Evolutionary conservation across 2,797 vertebrate genomes (phyloP).

Genomic region (Sorex maritimensis): DNA sequence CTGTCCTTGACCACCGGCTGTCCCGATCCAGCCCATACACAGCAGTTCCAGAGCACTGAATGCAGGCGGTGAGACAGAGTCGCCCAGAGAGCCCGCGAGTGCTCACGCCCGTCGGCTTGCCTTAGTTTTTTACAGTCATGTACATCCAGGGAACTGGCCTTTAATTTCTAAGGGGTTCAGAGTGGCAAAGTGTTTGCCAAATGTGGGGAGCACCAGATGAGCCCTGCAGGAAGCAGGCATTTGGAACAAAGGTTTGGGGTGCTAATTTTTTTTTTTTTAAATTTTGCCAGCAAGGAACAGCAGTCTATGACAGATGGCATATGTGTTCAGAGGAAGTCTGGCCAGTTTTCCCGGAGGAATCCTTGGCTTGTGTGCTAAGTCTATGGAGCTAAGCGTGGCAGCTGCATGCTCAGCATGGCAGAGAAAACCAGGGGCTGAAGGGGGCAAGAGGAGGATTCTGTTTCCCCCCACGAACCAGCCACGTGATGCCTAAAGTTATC

Average conservation of each 20-base stretch:
- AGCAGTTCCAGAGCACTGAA: no score
- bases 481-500: not conserved
- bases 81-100: no score
- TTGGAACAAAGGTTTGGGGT: not conserved
- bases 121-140: not conserved
- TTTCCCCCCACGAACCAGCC: not conserved
- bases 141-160: not conserved
- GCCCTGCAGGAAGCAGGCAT: not conserved
- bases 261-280: no score
- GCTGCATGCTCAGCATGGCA: not conserved
- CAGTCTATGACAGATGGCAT: not conserved
- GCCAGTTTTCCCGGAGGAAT: not conserved
- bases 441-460: rapidly evolving
- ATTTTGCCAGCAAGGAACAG: not conserved
- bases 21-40: no score
- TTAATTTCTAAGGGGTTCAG: no score
- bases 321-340: not conserved
- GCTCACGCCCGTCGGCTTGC: no score
- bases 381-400: rapidly evolving
- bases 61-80: no score
- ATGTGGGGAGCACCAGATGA: rapidly evolving
- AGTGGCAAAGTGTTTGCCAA: no score
- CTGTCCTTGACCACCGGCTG: no score
- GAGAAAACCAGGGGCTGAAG: not conserved
- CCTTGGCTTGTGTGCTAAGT: rapidly evolving